Evolutionary conservation across 1,140 invertebrate species (phyloP).

Genomic region (Aricia agestis): DNA sequence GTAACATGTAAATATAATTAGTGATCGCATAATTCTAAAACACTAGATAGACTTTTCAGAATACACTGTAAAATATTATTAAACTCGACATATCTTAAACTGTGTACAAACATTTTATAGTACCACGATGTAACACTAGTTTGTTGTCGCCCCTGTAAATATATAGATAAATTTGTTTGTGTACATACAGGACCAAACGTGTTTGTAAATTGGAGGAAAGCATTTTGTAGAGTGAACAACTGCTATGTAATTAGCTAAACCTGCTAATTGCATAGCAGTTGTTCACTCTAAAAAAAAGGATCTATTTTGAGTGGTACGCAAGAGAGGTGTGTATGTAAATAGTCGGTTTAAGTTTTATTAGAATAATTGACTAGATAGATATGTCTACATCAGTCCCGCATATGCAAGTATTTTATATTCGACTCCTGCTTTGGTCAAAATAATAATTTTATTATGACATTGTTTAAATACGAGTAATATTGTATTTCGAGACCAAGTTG

Average conservation of each 20-base stretch:
- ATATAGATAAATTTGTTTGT: conserved; percentile 61
- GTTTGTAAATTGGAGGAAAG: conserved; percentile 38
- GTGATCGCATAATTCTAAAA: background rate
- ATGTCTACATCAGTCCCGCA: background rate
- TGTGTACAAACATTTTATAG: conserved; percentile 4
- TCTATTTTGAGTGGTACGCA: background rate
- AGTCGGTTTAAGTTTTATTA: background rate
- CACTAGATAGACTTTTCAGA: background rate
- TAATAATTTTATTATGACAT: background rate
- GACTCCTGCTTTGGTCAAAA: background rate
- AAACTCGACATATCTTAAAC: background rate
- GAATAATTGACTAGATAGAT: background rate
- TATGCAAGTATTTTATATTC: background rate
- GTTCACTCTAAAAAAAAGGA: too few relatives aligned
- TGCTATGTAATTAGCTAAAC: background rate
- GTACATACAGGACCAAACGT: conserved; percentile 70
- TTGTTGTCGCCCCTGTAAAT: conserved; percentile 45
- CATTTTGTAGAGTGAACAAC: conserved; percentile 38
- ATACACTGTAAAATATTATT: background rate
- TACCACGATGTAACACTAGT: conserved; percentile 16
- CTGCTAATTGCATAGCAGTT: too few relatives aligned
- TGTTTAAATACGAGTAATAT: background rate
- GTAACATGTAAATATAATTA: background rate
- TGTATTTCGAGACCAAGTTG: conserved; percentile 1
- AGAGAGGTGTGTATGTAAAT: background rate